Conservation (phyloP, 2,113 vertebrate species). For the Perccottus glenii region DNA sequence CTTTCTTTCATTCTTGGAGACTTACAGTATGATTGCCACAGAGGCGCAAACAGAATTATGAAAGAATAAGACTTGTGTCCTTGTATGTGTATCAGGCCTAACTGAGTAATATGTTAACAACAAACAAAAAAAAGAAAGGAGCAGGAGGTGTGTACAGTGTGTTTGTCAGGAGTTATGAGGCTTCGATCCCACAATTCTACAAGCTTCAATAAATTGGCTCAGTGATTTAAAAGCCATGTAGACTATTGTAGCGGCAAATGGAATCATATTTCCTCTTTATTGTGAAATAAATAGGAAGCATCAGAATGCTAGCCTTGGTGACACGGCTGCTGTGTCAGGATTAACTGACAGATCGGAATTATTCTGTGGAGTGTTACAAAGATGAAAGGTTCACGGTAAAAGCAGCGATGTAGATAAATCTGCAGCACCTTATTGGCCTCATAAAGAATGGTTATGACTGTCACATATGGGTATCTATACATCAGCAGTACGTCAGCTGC, state of each 20-base stretch:
- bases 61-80: conserved; percentile 36
- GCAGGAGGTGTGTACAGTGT: conserved; percentile 11
- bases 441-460: conserved; percentile 41
- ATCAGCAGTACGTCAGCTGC: conserved; percentile 32
- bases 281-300: conserved; percentile 45
- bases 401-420: conserved; percentile 33
- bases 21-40: too few relatives aligned
- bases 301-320: conserved; percentile 34
- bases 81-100: conserved; percentile 42
- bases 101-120: conserved; percentile 46
- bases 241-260: conserved; percentile 53
- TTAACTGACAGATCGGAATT: conserved; percentile 12
- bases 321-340: conserved; percentile 6
- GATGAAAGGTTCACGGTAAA: conserved; percentile 30
- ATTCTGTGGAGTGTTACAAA: neutral
- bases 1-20: too few relatives aligned
- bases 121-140: conserved; percentile 18
- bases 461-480: conserved; percentile 27
- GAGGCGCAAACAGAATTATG: conserved; percentile 21
- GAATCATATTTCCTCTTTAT: conserved; percentile 63
- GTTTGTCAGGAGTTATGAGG: conserved; percentile 60
- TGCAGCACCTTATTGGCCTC: conserved; percentile 15
- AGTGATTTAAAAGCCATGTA: conserved; percentile 63
- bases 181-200: conserved; percentile 54
- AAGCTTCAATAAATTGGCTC: conserved; percentile 54